Evolutionary conservation across 2,113 vertebrate species (phyloP).

Genomic region (Ammodytes dubius): DNA sequence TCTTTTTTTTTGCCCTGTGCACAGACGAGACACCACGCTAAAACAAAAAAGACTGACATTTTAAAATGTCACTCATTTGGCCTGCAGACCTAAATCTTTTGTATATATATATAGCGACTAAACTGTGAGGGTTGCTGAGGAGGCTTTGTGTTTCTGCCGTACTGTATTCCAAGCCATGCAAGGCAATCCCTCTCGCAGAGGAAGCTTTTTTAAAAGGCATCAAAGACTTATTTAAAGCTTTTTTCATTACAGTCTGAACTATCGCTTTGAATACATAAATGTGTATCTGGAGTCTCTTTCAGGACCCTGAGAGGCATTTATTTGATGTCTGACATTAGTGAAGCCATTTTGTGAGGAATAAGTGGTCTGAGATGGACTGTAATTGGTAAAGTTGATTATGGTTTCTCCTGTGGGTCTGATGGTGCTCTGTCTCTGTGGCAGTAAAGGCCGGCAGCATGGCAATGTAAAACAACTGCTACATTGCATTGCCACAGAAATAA

Average conservation of each 20-base stretch:
- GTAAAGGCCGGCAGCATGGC: slow-evolving; percentile 23
- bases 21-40: not conserved
- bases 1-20: not conserved
- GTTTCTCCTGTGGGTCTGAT: slow-evolving; percentile 65
- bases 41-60: slow-evolving; percentile 53
- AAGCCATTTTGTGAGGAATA: slow-evolving; percentile 78
- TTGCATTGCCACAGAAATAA: slow-evolving; percentile 9
- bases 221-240: slow-evolving; percentile 56
- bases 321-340: slow-evolving; percentile 73
- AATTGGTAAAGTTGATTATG: slow-evolving; percentile 82
- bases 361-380: slow-evolving; percentile 81
- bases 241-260: slow-evolving; percentile 66
- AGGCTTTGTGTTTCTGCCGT: slow-evolving; percentile 9
- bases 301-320: slow-evolving; percentile 72
- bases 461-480: slow-evolving; percentile 16
- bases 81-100: slow-evolving; percentile 43
- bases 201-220: slow-evolving; percentile 50
- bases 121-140: not conserved
- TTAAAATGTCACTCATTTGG: slow-evolving; percentile 63
- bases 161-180: not conserved
- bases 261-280: slow-evolving; percentile 72
- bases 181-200: slow-evolving; percentile 37
- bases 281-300: slow-evolving; percentile 57
- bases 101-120: not conserved
- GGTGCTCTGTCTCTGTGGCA: slow-evolving; percentile 59